Percentiles rank a stretch among this genome's conserved stretches.
Evolutionary conservation across 2,797 vertebrate species (phyloP).

Genomic region (Amblyraja radiata): DNA sequence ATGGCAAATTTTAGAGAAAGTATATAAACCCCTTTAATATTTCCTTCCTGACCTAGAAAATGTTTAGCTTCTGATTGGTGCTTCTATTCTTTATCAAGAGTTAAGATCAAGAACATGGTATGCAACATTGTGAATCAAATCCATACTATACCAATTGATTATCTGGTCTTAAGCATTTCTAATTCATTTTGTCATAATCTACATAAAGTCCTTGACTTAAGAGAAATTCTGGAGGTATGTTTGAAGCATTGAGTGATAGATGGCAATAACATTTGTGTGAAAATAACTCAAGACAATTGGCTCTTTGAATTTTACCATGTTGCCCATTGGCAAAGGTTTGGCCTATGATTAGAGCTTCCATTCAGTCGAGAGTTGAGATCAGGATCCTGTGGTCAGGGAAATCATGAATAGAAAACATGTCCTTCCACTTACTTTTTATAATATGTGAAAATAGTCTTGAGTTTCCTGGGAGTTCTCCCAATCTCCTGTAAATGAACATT

Average conservation of each 20-base stretch:
- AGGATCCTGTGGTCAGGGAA: background rate
- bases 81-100: too few species aligned
- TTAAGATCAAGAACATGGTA: too few species aligned
- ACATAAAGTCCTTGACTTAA: background rate
- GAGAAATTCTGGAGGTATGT: background rate
- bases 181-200: background rate
- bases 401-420: background rate
- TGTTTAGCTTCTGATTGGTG: too few species aligned
- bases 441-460: background rate
- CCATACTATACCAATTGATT: background rate
- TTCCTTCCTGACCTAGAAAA: too few species aligned
- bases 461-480: background rate
- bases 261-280: background rate
- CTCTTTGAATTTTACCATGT: background rate
- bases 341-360: background rate
- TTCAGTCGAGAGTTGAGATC: background rate
- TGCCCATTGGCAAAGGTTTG: background rate
- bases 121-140: too few species aligned
- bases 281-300: background rate
- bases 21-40: too few species aligned
- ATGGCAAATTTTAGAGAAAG: too few species aligned
- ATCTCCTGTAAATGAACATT: background rate
- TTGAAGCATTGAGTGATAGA: background rate
- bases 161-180: background rate
- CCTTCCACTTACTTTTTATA: background rate